These are phyloP conservation scores for Ara ararauna DNA, from an alignment of 2,797 vertebrate genomes.

Conservation along the genomic window DNA sequence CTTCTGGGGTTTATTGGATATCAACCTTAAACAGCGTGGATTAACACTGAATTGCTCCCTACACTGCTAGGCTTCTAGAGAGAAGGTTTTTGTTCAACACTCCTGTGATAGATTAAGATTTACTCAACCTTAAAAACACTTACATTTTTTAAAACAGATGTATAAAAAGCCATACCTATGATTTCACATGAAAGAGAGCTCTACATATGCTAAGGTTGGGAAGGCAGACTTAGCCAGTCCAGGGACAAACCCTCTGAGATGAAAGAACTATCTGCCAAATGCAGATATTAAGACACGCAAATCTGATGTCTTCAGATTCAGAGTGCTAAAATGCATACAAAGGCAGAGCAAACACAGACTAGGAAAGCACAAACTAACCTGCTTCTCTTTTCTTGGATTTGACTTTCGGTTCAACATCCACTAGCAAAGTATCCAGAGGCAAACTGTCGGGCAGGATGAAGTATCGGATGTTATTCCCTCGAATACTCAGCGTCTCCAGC, in stretches of 20 bases:
- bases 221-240: neutral
- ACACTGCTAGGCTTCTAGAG: neutral
- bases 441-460: constrained; percentile 98
- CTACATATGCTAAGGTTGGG: neutral
- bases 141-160: neutral
- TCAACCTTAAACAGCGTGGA: neutral
- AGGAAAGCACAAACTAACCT: constrained; percentile 79
- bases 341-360: neutral
- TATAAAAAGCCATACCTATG: neutral
- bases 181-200: neutral
- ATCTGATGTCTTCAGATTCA: neutral
- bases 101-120: neutral
- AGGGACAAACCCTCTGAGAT: fast-evolving
- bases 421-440: constrained; percentile 94
- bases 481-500: constrained; percentile 95
- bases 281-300: neutral
- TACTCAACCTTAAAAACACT: neutral
- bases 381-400: constrained; percentile 99
- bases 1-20: neutral
- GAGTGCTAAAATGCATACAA: neutral
- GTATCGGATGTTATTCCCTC: constrained; percentile 98
- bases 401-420: constrained; percentile 97
- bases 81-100: neutral
- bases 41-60: neutral
- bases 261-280: neutral